Base-by-base conservation (phyloP, 2,888 invertebrate genomes). In the Pyrochroa serraticornis region DNA sequence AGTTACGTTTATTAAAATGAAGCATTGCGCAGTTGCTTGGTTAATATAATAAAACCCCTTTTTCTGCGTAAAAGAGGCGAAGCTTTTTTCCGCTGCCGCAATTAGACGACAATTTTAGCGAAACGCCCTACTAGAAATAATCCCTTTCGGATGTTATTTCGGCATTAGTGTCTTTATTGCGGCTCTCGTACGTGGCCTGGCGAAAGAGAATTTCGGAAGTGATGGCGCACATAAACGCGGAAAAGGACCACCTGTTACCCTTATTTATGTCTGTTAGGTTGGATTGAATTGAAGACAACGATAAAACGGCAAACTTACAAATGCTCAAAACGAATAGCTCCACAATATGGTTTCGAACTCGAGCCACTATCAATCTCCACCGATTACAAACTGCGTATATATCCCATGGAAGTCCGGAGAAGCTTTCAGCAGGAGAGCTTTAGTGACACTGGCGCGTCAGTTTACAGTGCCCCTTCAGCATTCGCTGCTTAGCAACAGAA, bases 401-500 rank as follows among this genome's bases (percentile, higher is more conserved):
- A 22, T 48, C 42, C 44, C 14, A 47, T 22, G 43, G 45, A 49
- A 47, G 44, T 42, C 45, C 49, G 42, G 33, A 44, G 57, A 60
- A 60, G 63, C 63, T 60, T 63, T 55, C 64, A 62, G 60, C 55
- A 41, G 57, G 55, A 62, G 65, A 67, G 73, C 72, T 72, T 70
- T 67, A 62, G 65, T 72, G 71, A 69, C 68, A 75, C 74, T 74
- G 75, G 62, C 69, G 68, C 69, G 68, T 68, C 68, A 68, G 70
- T 69, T 70, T 72, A 72, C 68, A 65, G 69, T 73, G 68, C 71
- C 70, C 72, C 73, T 75, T 74, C 74, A 70, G 72, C 70, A 69
- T 66, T 60, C 63, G 76, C 70, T 74, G 75, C 76, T 71, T 72
- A 72, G 76, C 75, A 75, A 75, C 76, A 68, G 70, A 58, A 66